Percentiles rank a stretch among this genome's conserved stretches.
Evolutionary conservation across 2,888 invertebrate genomes (phyloP).

Genomic region (Dysmachus trigonus): DNA sequence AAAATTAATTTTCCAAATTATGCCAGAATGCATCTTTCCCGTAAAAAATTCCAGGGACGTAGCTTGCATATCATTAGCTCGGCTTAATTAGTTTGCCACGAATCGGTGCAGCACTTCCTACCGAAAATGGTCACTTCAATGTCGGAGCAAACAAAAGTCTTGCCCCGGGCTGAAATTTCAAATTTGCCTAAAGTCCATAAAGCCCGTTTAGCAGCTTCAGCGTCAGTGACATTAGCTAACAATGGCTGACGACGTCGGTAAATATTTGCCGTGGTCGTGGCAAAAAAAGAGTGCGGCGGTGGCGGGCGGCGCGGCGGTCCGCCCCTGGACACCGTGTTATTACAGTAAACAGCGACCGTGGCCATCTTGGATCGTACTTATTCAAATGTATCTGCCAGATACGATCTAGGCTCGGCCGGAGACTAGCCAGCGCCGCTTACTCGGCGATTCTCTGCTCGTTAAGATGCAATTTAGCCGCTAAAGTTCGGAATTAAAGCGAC

Average conservation of each 20-base stretch:
- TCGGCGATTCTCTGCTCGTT: constrained; percentile 2
- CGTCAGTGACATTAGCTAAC: background rate
- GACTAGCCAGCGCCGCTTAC: background rate
- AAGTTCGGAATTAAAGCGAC: constrained; percentile 28
- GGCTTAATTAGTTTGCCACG: background rate
- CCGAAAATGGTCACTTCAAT: background rate
- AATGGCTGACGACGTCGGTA: constrained; percentile 29
- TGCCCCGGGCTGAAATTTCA: background rate
- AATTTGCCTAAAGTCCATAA: background rate
- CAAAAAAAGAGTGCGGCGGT: constrained; percentile 31
- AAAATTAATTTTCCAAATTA: background rate
- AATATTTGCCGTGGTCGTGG: constrained; percentile 41
- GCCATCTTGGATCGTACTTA: constrained; percentile 40
- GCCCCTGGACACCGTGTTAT: constrained; percentile 25
- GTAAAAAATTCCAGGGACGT: background rate
- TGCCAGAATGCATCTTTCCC: background rate
- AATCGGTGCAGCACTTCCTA: background rate
- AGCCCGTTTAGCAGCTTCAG: constrained; percentile 1
- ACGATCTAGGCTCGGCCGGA: background rate
- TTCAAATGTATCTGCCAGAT: constrained; percentile 41
- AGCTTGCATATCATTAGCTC: background rate
- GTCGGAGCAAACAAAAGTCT: background rate
- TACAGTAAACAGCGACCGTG: constrained; percentile 44
- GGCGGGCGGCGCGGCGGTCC: background rate
- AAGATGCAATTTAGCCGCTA: constrained; percentile 29